phyloP scores from a whole-genome alignment of 2,113 vertebrate species.

The Psilopsiagon aurifrons region DNA sequence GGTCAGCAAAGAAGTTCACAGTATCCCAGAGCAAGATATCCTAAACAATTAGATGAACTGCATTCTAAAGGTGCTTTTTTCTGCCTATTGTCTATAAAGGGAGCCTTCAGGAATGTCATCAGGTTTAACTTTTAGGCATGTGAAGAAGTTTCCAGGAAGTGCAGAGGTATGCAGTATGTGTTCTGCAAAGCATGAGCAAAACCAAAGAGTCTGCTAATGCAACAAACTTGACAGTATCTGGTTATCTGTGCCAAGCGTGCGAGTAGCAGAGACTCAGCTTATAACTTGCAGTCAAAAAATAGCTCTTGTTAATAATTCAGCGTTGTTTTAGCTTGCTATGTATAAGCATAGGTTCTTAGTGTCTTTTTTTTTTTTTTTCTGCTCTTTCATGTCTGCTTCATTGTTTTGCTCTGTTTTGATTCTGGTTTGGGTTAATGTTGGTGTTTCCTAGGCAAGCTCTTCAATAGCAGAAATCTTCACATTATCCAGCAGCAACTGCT shows the following conservation, averaged over 20 bases:
- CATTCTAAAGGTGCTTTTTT: not conserved
- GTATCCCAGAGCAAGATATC: not conserved
- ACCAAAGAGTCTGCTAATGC: not conserved
- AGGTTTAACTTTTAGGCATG: not conserved
- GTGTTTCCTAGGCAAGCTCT: not conserved
- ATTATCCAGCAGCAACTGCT: not conserved
- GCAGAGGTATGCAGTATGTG: not conserved
- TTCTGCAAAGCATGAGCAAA: not conserved
- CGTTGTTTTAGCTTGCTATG: not conserved
- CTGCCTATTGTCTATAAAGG: not conserved
- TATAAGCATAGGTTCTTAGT: not conserved
- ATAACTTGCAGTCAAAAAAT: not conserved
- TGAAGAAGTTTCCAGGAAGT: not conserved
- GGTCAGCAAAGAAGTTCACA: not conserved
- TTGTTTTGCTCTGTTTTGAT: not conserved
- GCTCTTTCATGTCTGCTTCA: not conserved
- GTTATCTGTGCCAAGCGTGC: not conserved
- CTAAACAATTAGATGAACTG: not conserved
- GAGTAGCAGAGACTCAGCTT: not conserved
- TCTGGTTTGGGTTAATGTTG: not conserved
- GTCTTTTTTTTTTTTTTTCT: not conserved
- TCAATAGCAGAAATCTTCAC: not conserved
- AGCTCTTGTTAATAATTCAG: slow-evolving; percentile 2
- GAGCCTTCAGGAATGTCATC: not conserved
- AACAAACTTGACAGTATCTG: not conserved